Percentiles rank a stretch among this genome's conserved stretches.
These are phyloP conservation scores for Salminus brasiliensis DNA, from an alignment of 2,113 vertebrate genomes.

Conservation along the genomic window DNA sequence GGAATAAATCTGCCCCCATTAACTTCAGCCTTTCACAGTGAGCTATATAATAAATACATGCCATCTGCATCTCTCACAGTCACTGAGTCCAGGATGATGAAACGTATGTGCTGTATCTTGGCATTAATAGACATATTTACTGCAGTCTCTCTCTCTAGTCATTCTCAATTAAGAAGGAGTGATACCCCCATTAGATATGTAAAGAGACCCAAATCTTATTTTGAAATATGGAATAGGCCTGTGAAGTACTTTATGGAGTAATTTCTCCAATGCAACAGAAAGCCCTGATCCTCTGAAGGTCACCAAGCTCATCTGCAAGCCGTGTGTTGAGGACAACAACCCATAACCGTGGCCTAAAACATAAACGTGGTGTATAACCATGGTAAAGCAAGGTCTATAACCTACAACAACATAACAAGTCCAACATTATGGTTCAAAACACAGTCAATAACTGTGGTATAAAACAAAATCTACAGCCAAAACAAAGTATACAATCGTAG, in stretches of 20 bases:
- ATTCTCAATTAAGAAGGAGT: neutral
- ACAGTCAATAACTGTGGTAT: no score
- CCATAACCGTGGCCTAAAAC: no score
- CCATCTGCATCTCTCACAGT: conserved; percentile 71
- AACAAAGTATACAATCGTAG: no score
- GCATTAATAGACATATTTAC: neutral
- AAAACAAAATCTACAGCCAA: no score
- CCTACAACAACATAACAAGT: no score
- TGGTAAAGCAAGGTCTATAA: no score
- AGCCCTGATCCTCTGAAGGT: neutral
- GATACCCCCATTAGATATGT: neutral
- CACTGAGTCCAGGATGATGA: conserved; percentile 56
- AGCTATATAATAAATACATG: conserved; percentile 55
- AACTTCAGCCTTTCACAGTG: conserved; percentile 64
- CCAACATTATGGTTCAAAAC: no score
- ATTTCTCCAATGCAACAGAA: neutral
- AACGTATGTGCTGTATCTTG: conserved; percentile 41
- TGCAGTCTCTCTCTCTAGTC: neutral
- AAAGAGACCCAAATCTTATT: neutral
- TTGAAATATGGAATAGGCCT: neutral
- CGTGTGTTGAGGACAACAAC: neutral
- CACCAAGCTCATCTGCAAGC: neutral
- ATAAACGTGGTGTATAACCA: no score
- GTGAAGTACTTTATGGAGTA: neutral
- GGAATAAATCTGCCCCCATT: conserved; percentile 71